Percentiles rank a stretch among this genome's conserved stretches.
Evolutionary conservation across 2,113 vertebrate species (phyloP).

Genomic region (Tricholaema leucomelas): DNA sequence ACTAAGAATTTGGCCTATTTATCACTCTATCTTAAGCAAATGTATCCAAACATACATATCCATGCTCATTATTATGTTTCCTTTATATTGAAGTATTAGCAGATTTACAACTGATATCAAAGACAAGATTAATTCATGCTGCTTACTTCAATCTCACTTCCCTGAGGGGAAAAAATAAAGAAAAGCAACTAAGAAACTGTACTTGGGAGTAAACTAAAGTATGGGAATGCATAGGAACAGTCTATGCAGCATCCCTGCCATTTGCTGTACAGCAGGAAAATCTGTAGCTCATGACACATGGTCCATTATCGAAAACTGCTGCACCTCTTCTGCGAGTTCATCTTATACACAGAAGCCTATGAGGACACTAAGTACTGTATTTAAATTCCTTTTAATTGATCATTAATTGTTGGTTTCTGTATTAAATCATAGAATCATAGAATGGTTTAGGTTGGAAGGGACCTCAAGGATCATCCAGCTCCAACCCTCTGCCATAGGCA

Average conservation of each 20-base stretch:
- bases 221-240: neutral
- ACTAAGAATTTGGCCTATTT: neutral
- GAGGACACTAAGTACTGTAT: neutral
- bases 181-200: neutral
- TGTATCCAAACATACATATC: accelerated
- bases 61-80: neutral
- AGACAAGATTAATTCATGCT: neutral
- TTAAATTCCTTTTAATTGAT: neutral
- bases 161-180: neutral
- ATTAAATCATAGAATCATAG: too few species aligned
- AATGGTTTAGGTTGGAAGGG: too few species aligned
- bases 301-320: neutral
- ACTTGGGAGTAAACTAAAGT: neutral
- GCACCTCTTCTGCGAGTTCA: neutral
- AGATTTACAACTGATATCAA: neutral
- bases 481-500: too few species aligned
- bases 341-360: neutral
- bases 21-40: neutral
- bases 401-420: neutral
- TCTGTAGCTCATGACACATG: neutral
- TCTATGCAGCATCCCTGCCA: neutral
- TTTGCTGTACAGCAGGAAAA: neutral
- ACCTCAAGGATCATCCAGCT: too few species aligned
- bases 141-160: neutral
- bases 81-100: neutral